A percentile compares a stretch with the other conserved stretches of the same genome.
Evolutionary conservation across 2,888 invertebrate species (phyloP).

Genomic region (Agrochola lota): DNA sequence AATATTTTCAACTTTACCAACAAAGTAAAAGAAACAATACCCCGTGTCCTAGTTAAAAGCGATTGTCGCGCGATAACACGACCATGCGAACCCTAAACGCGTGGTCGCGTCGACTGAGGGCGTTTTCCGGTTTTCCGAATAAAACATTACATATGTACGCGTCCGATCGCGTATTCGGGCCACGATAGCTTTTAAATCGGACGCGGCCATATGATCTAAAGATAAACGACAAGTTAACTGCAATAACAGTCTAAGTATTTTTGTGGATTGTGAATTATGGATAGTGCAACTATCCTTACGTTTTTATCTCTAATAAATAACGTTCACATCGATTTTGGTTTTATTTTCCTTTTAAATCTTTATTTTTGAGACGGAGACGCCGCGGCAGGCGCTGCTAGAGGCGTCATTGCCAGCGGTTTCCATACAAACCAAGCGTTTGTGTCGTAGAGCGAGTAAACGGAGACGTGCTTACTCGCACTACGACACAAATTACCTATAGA

Average conservation of each 20-base stretch:
- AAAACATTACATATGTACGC: too few relatives aligned
- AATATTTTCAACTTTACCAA: too few relatives aligned
- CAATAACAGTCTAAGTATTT: constrained; percentile 26
- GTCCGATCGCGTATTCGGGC: too few relatives aligned
- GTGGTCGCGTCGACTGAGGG: too few relatives aligned
- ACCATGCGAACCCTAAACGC: too few relatives aligned
- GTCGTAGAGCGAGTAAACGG: too few relatives aligned
- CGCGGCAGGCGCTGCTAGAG: not conserved
- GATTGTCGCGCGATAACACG: too few relatives aligned
- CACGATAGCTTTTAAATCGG: too few relatives aligned
- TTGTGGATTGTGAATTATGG: constrained; percentile 33
- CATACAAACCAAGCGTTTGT: not conserved
- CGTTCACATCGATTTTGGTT: constrained; percentile 39
- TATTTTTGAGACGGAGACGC: not conserved
- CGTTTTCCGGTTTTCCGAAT: too few relatives aligned
- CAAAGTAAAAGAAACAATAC: not conserved
- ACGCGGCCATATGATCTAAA: constrained; percentile 2
- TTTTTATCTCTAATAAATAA: constrained; percentile 56
- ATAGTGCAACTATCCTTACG: constrained; percentile 48
- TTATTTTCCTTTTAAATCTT: constrained; percentile 28
- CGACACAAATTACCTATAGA: too few relatives aligned
- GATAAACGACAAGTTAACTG: constrained; percentile 10
- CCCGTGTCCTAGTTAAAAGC: too few relatives aligned
- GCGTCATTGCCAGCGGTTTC: too few relatives aligned
- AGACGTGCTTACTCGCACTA: not conserved